Base-by-base conservation (phyloP, 2,888 invertebrate species). In the Trachelus tabidus region DNA sequence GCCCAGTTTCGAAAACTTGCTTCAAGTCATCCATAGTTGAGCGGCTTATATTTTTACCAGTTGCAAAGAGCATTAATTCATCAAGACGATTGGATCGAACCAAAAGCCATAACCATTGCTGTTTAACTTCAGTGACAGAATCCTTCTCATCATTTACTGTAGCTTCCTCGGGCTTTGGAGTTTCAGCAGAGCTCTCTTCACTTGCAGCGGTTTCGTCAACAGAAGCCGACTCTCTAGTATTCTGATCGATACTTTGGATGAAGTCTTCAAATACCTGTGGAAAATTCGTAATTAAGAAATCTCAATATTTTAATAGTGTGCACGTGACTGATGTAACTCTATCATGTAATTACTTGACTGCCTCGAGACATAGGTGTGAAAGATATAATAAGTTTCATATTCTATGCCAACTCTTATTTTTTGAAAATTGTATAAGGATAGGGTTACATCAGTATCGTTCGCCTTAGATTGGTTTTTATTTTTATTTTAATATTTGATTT, bases 41-140 rank as follows among this genome's bases (percentile, higher is more conserved):
- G 4, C 86, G 83, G 80, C 79, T 86, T 69, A 91, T 88, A 80
- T 90, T 89, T 81, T 87, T 90, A 6, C 91, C 91, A 71, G 91
- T 91, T 12, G 89, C 90, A 76, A 91, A 90, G 12, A 91, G 83
- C 91, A 91, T 91, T 11, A 91, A 83, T 68, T 91, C 90, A 74
- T 89, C 85, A 77, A 86, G 88, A 56, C 90, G 88, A 82, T 91
- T 91, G 73, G 89, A 89, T 76, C 91, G 86, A 4, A 91, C 87
- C 35, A 91, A 80, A 75, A 91, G 83, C 85, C 88, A 90, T 4
- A 89, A 80, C 89, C 91, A 91, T n/a, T 87, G 83, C 34, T 88
- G 87, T 78, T 79, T 69, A 73, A 73, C 80, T 82, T 83, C 12
- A 80, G 79, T 77, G 12, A 73, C 56, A 34, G 35, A 31, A n/a